A percentile compares a stretch with the other conserved stretches of the same genome.
Evolutionary conservation across 2,888 invertebrate genomes (phyloP).

Genomic region (Lasiommata megera): DNA sequence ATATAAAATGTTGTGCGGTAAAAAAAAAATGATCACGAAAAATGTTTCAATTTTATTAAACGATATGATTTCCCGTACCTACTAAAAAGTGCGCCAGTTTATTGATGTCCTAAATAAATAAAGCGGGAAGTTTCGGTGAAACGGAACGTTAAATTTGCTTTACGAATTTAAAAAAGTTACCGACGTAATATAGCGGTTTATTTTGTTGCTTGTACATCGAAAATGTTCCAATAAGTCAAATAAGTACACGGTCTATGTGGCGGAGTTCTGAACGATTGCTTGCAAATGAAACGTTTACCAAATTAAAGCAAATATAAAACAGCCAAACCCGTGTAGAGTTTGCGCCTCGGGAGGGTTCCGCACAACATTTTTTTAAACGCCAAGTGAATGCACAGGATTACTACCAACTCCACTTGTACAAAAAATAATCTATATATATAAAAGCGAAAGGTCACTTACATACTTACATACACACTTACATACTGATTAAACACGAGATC

Average conservation of each 20-base stretch:
- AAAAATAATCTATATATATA: too few species aligned
- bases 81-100: constrained; percentile 4
- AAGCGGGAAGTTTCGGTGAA: neutral
- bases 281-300: neutral
- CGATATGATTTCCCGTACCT: neutral
- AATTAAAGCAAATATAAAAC: neutral
- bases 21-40: neutral
- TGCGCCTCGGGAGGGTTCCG: too few species aligned
- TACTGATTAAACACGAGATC: too few species aligned
- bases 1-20: neutral
- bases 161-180: neutral
- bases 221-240: constrained; percentile 6
- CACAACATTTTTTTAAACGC: too few species aligned
- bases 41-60: neutral
- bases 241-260: neutral
- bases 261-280: neutral
- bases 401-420: too few species aligned
- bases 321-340: neutral
- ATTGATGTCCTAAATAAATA: constrained; percentile 4
- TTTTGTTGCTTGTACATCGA: constrained; percentile 2
- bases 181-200: neutral
- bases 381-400: too few species aligned
- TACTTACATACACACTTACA: too few species aligned
- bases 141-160: neutral
- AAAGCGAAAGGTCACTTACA: too few species aligned